phyloP scores from a whole-genome alignment of 1,140 invertebrate genomes.

The Euura lappo region DNA sequence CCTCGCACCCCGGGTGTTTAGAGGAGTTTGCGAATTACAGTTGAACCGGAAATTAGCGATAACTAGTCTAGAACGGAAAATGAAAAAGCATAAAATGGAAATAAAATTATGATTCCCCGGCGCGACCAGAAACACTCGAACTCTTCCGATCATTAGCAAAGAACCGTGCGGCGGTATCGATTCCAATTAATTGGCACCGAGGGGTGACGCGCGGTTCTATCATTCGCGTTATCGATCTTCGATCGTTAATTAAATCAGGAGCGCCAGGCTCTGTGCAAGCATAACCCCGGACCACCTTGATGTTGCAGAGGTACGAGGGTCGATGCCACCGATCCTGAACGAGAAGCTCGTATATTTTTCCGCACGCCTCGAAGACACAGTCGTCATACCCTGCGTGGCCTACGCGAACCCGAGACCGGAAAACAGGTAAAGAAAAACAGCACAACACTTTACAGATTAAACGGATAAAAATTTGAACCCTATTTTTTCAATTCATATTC shows the following conservation, averaged over 20 bases:
- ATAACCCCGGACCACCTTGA: too few relatives aligned
- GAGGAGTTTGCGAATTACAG: not conserved
- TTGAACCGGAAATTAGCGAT: not conserved
- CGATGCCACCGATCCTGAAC: conserved; percentile 63
- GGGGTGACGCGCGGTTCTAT: not conserved
- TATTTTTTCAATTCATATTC: not conserved
- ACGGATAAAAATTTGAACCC: conserved; percentile 10
- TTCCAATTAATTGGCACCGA: not conserved
- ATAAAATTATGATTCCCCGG: not conserved
- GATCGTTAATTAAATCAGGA: too few relatives aligned
- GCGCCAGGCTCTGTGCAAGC: too few relatives aligned
- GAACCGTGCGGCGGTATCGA: not conserved
- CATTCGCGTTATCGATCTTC: not conserved
- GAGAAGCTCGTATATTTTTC: conserved; percentile 59
- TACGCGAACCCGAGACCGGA: conserved; percentile 67
- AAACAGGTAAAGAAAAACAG: conserved; percentile 60
- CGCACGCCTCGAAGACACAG: conserved; percentile 62
- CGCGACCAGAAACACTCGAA: not conserved
- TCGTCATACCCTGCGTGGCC: conserved; percentile 72
- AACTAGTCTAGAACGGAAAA: not conserved
- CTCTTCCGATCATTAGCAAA: not conserved
- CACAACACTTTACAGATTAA: conserved; percentile 8
- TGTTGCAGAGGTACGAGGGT: conserved; percentile 56
- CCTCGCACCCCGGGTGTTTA: not conserved
- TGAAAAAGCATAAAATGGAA: not conserved